Evolutionary conservation across 23 tunicate genomes (phyloP).

Genomic region (Clavelina lepadiformis): DNA sequence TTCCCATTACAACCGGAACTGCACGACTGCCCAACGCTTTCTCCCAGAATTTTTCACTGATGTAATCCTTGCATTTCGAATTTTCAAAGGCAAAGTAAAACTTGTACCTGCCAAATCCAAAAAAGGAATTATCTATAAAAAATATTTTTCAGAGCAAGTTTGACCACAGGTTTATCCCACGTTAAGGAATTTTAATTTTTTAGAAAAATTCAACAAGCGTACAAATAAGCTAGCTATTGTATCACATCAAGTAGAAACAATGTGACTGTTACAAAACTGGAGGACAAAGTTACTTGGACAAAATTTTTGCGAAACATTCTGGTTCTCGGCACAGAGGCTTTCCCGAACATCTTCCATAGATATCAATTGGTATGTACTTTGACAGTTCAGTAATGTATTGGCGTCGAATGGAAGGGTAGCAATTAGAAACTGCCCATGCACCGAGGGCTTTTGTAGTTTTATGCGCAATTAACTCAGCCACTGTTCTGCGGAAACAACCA

Average conservation of each 20-base stretch:
- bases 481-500: no score
- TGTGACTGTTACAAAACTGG: not conserved
- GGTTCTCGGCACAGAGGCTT: constrained; percentile 23
- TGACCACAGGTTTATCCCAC: not conserved
- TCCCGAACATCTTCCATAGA: constrained; percentile 49
- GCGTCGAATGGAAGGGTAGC: constrained; percentile 19
- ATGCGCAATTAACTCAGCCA: no score
- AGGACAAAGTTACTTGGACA: constrained; percentile 10
- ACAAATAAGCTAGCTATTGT: not conserved
- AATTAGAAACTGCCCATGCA: constrained; percentile 55
- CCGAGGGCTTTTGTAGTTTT: constrained; percentile 22
- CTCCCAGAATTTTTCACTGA: constrained; percentile 67
- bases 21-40: constrained; percentile 25
- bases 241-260: not conserved
- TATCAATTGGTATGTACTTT: constrained; percentile 25
- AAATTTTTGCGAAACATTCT: not conserved
- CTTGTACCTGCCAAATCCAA: constrained; percentile 45
- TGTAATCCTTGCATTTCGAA: constrained; percentile 68
- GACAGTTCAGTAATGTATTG: constrained; percentile 17
- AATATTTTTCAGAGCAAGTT: not conserved
- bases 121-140: not conserved
- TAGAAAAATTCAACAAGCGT: no score
- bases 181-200: no score
- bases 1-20: constrained; percentile 77
- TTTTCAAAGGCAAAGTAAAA: constrained; percentile 81